Conservation (phyloP, 2,797 vertebrate genomes). For the Enteromius viviparus region DNA sequence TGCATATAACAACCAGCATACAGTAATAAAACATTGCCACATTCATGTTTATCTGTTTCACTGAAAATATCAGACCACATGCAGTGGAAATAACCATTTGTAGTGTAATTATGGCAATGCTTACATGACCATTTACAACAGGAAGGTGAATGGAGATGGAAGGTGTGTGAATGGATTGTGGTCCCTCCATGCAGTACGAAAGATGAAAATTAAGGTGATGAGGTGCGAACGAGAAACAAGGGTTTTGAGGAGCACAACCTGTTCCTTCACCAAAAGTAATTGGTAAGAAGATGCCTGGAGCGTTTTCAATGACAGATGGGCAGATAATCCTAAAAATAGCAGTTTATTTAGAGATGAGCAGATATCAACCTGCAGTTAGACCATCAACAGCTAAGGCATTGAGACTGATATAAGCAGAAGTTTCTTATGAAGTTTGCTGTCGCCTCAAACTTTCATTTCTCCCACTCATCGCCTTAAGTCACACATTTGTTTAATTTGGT, state of each 20-base stretch:
- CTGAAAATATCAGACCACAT: not conserved
- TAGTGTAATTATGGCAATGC: not conserved
- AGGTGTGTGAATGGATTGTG: slow-evolving; percentile 1
- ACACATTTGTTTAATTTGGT: slow-evolving; percentile 9
- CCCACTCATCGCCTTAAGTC: slow-evolving; percentile 37
- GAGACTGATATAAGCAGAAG: slow-evolving; percentile 1
- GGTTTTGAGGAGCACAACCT: not conserved
- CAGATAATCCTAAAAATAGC: slow-evolving; percentile 34
- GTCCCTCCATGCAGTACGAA: not conserved
- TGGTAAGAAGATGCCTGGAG: not conserved
- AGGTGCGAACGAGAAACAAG: not conserved
- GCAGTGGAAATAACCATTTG: not conserved
- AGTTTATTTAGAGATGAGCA: slow-evolving; percentile 23
- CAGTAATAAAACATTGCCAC: not conserved
- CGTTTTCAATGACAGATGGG: slow-evolving; percentile 28
- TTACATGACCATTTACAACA: not conserved
- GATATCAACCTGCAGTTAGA: slow-evolving; percentile 19
- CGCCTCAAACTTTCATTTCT: slow-evolving; percentile 2
- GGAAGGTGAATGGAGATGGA: not conserved
- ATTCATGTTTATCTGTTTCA: not conserved
- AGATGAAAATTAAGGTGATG: not conserved
- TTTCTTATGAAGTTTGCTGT: slow-evolving; percentile 10
- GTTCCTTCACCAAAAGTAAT: slow-evolving; percentile 20
- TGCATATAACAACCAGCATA: not conserved
- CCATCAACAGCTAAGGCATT: not conserved